Base-by-base conservation (phyloP, 2,797 vertebrate genomes). In the Melanotaenia pygmaea region DNA sequence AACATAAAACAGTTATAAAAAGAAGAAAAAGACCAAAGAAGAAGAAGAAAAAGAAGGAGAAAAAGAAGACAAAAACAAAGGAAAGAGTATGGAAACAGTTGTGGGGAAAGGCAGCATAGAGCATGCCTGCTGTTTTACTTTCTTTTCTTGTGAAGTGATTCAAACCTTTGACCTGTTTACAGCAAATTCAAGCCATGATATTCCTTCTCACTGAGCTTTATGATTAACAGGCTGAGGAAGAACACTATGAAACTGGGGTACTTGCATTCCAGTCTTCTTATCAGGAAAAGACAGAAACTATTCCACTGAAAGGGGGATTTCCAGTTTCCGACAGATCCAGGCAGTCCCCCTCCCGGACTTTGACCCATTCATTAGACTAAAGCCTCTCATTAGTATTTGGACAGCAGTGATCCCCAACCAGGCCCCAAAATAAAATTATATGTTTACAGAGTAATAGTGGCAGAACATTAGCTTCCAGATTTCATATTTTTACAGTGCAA, bases 221-320 rank as follows among this genome's bases (percentile, higher is more conserved):
- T 66, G 38, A 57, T 72, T 35, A 72, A 64, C 61, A 70, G 35
- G 65, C 59, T 37, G 30, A 35, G 59, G 32, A 34, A 35, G 28
- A 56, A 68, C 51, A 62, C 28, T 59, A 0, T 60, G 43, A 69
- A 67, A 37, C 34, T 51, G 13, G 62, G 67, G 14, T 53, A 16
- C 69, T 67, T 76, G 35, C 57, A 59, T 28, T 78, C 56, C 74
- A 62, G 65, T 77, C 26, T 28, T 0, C 56, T 85, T 68, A 64
- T 61, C 20, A 67, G 50, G n/a, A 37, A 76, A 75, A 69, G 56
- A 58, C 59, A 56, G 74, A 64, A 67, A 72, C 81, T 53, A 78
- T 76, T 80, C 51, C 37, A 3, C 2, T 57, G 38, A 80, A 78
- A 72, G 40, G 77, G 81, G 83, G 66, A 71, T 83, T 84, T 76